These are phyloP conservation scores for Lottia scabra DNA, from an alignment of 2,888 invertebrate species.

Conservation along the genomic window DNA sequence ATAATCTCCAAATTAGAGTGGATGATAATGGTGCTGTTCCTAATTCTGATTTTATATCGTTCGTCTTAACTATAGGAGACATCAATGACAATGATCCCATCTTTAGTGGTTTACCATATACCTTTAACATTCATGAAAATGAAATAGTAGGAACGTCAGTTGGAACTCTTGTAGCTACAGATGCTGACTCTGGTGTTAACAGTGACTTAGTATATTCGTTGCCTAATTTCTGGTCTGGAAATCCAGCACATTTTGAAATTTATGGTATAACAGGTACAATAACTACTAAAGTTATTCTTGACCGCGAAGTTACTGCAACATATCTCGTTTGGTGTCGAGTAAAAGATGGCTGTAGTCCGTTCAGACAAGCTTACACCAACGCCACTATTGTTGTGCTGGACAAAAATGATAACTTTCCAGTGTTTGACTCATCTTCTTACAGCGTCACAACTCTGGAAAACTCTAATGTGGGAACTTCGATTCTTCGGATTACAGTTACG, in stretches of 20 bases:
- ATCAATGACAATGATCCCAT: constrained; percentile 53
- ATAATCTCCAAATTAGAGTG: constrained; percentile 41
- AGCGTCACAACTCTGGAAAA: constrained; percentile 45
- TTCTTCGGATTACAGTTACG: constrained; percentile 40
- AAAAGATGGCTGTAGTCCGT: constrained; percentile 44
- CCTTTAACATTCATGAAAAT: constrained; percentile 48
- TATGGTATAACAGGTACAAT: constrained; percentile 39
- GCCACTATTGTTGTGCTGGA: constrained; percentile 52
- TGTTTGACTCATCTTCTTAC: constrained; percentile 39
- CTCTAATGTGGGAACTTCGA: constrained; percentile 37
- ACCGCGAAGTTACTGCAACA: constrained; percentile 40
- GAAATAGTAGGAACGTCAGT: constrained; percentile 38
- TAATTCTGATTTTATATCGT: constrained; percentile 34
- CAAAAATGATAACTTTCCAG: constrained; percentile 56
- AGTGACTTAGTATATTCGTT: constrained; percentile 36
- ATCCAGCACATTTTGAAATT: constrained; percentile 38
- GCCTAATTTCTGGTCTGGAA: constrained; percentile 34
- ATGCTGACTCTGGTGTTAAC: constrained; percentile 49
- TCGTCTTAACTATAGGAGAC: constrained; percentile 48
- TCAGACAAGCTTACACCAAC: constrained; percentile 37
- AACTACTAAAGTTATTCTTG: constrained; percentile 34
- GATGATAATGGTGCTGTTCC: constrained; percentile 33
- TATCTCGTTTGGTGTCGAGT: constrained; percentile 44
- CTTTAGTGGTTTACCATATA: constrained; percentile 42
- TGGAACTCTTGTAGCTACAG: constrained; percentile 43